These are phyloP conservation scores for Drosophila paramelanica DNA, from an alignment of 2,888 invertebrate species.

Conservation along the genomic window DNA sequence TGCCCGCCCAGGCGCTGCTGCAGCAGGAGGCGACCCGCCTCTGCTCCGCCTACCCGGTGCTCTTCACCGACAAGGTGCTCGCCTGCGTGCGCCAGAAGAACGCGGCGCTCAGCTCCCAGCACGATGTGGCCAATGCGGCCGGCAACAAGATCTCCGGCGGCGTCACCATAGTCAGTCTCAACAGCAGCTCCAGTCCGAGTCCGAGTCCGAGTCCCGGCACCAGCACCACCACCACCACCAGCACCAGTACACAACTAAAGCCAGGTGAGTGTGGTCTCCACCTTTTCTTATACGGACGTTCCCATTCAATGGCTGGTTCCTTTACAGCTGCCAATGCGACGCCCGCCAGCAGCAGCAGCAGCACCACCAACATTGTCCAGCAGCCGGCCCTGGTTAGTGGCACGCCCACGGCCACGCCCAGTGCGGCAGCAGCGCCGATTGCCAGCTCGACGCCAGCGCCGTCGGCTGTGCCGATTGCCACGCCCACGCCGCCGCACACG, in stretches of 20 bases:
- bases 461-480: slow-evolving; percentile 51
- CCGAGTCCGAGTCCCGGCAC: slow-evolving; percentile 55
- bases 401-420: slow-evolving; percentile 18
- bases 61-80: slow-evolving; percentile 92
- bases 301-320: no score
- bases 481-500: slow-evolving; percentile 79
- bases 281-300: no score
- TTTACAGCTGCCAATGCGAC: slow-evolving; percentile 30
- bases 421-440: slow-evolving; percentile 47
- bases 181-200: slow-evolving; percentile 86
- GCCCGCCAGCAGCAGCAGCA: slow-evolving; percentile 37
- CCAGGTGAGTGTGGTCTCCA: slow-evolving; percentile 63
- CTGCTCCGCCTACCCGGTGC: slow-evolving; percentile 91
- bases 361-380: slow-evolving; percentile 32
- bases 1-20: slow-evolving; percentile 90
- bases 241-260: slow-evolving; percentile 68
- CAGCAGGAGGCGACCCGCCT: slow-evolving; percentile 92
- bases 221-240: slow-evolving; percentile 13
- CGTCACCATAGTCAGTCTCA: slow-evolving; percentile 92
- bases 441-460: slow-evolving; percentile 55
- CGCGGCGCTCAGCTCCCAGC: slow-evolving; percentile 85
- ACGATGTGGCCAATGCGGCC: slow-evolving; percentile 86
- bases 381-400: slow-evolving; percentile 33
- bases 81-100: slow-evolving; percentile 90
- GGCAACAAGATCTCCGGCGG: slow-evolving; percentile 90